These are phyloP conservation scores for Loris lydekkerianus DNA, from an alignment of 2,797 vertebrate species.

Conservation along the genomic window DNA sequence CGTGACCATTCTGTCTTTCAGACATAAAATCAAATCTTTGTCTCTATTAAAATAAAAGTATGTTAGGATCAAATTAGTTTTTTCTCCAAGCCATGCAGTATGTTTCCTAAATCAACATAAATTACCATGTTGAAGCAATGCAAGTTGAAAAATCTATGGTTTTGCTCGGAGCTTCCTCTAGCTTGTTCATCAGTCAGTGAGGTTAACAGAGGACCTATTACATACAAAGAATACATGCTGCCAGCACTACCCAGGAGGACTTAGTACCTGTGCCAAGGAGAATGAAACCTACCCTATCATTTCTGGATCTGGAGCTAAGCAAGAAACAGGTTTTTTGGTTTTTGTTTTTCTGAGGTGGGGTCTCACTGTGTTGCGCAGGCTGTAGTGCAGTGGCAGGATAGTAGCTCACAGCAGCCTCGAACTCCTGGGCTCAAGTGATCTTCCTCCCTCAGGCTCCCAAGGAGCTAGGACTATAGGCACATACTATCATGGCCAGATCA, in stretches of 20 bases:
- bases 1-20: constrained; percentile 60
- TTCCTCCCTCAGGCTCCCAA: background rate
- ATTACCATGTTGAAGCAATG: background rate
- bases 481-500: background rate
- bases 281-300: background rate
- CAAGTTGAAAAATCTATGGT: background rate
- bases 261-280: background rate
- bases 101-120: constrained; percentile 47
- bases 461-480: background rate
- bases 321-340: background rate
- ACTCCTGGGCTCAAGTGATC: background rate
- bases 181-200: background rate
- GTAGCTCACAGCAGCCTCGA: background rate
- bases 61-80: constrained; percentile 48
- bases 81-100: background rate
- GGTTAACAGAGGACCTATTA: background rate
- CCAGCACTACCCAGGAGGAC: background rate
- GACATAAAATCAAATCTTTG: constrained; percentile 72
- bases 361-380: background rate
- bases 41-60: constrained; percentile 49
- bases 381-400: background rate
- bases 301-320: constrained; percentile 34
- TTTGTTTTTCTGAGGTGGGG: background rate
- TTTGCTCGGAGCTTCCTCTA: background rate
- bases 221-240: background rate